Conservation (phyloP, 2,888 invertebrate genomes). For the Pheosia gnoma region DNA sequence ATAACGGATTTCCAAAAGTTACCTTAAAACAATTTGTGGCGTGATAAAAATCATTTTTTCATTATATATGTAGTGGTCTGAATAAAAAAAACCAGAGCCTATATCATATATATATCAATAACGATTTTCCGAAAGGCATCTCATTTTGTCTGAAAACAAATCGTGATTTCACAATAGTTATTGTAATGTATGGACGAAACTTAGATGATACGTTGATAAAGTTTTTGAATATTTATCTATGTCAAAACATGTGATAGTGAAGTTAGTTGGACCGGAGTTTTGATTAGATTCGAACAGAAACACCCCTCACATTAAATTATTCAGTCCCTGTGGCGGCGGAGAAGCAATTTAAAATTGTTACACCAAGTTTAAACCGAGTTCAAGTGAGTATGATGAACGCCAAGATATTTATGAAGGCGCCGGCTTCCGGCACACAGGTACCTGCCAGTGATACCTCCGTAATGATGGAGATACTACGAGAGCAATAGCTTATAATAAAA, state of each 20-base stretch:
- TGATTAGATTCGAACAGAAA: conserved; percentile 4
- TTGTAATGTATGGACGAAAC: no score
- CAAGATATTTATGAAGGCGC: conserved; percentile 48
- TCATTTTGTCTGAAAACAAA: no score
- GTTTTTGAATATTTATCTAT: not conserved
- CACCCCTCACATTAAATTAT: conserved; percentile 4
- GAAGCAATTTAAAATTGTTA: conserved; percentile 57
- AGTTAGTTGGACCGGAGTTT: conserved; percentile 1
- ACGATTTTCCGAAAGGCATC: no score
- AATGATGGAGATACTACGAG: conserved; percentile 22
- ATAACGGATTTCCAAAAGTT: no score
- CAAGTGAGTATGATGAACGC: conserved; percentile 56
- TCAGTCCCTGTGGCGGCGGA: not conserved
- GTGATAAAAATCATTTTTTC: no score
- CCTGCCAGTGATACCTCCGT: conserved; percentile 11
- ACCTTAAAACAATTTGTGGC: no score
- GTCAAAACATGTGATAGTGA: not conserved
- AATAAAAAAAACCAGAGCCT: no score
- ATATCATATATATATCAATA: no score
- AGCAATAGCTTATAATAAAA: not conserved
- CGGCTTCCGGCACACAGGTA: conserved; percentile 7
- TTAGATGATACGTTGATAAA: not conserved
- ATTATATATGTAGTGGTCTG: no score
- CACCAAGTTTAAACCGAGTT: conserved; percentile 55
- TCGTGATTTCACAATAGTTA: no score